Conservation (phyloP, 2,797 vertebrate genomes). For the Spizella passerina region DNA sequence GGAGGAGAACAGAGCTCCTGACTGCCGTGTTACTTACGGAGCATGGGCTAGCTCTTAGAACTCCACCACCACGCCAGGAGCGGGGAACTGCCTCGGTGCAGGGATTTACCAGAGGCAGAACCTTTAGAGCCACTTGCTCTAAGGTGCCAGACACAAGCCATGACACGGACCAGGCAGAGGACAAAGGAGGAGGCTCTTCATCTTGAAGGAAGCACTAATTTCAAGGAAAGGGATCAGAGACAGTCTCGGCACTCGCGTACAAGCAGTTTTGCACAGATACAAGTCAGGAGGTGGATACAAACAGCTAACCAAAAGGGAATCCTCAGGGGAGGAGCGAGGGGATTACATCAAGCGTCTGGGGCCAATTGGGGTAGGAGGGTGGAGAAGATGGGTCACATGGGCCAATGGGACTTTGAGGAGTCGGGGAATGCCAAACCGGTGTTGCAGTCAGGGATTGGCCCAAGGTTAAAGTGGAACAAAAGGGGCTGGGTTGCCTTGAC, state of each 20-base stretch:
- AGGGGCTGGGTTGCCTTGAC: background rate
- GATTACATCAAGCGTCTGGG: background rate
- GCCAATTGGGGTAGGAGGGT: background rate
- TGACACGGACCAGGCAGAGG: background rate
- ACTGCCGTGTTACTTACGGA: background rate
- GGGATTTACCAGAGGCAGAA: background rate
- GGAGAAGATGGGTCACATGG: background rate
- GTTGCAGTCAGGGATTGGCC: background rate
- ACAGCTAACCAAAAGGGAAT: background rate
- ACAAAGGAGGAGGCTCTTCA: background rate
- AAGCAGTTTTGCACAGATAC: background rate
- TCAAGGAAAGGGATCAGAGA: background rate
- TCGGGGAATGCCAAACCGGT: background rate
- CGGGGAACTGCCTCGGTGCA: background rate
- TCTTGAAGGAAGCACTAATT: background rate
- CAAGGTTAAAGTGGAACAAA: background rate
- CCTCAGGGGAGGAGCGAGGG: background rate
- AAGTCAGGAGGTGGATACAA: background rate
- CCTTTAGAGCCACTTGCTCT: background rate
- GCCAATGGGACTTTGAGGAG: background rate
- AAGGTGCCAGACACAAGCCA: background rate
- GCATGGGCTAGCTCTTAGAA: background rate
- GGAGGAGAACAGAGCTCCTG: background rate
- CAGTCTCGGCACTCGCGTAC: rapidly evolving
- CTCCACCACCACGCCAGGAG: rapidly evolving